These are phyloP conservation scores for Scomber japonicus DNA, from an alignment of 2,113 vertebrate genomes.

Conservation along the genomic window DNA sequence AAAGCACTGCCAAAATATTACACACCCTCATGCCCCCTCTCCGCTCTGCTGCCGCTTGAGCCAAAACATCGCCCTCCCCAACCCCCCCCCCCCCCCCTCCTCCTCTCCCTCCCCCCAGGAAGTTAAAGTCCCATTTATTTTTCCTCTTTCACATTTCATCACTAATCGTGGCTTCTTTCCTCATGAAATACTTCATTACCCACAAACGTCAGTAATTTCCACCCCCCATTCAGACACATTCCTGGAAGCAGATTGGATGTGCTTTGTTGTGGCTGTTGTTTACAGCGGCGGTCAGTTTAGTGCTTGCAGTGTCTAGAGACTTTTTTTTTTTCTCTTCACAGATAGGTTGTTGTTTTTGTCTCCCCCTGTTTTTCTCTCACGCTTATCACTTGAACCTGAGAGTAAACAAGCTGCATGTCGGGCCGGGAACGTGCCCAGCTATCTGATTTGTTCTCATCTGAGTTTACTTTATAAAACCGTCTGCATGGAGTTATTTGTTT, in stretches of 20 bases:
- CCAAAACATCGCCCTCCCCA: conserved; percentile 27
- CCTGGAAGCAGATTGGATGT: conserved; percentile 47
- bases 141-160: background rate
- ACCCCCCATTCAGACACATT: conserved; percentile 11
- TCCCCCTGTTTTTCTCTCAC: background rate
- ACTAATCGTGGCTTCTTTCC: conserved; percentile 10
- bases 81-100: too few species aligned
- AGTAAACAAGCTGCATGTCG: conserved; percentile 65
- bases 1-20: conserved; percentile 64
- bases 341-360: conserved; percentile 23
- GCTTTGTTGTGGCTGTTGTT: conserved; percentile 73
- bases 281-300: conserved; percentile 46
- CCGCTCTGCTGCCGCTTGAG: conserved; percentile 39
- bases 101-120: background rate
- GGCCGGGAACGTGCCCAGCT: conserved; percentile 31
- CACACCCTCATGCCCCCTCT: conserved; percentile 48
- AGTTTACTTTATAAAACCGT: conserved; percentile 47
- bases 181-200: conserved; percentile 15
- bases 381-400: conserved; percentile 65
- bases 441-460: conserved; percentile 62
- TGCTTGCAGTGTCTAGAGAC: conserved; percentile 34
- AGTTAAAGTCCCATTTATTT: conserved; percentile 29
- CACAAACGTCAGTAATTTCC: conserved; percentile 22
- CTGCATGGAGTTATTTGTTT: background rate
- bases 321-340: conserved; percentile 39